A percentile compares a stretch with the other conserved stretches of the same genome.
phyloP scores from a whole-genome alignment of 2,888 invertebrate species.

The Heliconius cydno region DNA sequence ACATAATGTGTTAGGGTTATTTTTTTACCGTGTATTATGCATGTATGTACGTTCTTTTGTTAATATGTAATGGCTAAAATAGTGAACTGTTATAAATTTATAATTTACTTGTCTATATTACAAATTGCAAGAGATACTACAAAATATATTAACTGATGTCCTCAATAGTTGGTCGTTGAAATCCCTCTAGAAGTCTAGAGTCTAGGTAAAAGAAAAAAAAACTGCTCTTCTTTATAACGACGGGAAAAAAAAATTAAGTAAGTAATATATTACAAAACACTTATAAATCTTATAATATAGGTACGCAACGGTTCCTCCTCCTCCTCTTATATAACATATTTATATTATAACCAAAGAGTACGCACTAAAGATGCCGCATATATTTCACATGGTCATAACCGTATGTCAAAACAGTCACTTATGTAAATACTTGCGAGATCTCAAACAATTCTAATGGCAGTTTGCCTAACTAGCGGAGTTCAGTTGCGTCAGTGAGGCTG shows the following conservation, averaged over 20 bases:
- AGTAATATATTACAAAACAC: not conserved
- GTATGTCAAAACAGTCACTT: conserved; percentile 45
- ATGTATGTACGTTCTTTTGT: too few species aligned
- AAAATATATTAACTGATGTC: too few species aligned
- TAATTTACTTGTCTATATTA: too few species aligned
- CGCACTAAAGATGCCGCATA: conserved; percentile 9
- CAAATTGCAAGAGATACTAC: too few species aligned
- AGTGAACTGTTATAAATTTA: too few species aligned
- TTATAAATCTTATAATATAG: not conserved
- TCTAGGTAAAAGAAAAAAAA: too few species aligned
- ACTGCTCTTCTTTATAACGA: not conserved
- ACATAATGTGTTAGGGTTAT: too few species aligned
- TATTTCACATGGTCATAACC: conserved; percentile 31
- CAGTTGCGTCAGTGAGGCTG: conserved; percentile 24
- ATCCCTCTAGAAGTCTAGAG: too few species aligned
- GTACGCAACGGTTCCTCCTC: not conserved
- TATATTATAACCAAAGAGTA: not conserved
- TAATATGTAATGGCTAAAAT: too few species aligned
- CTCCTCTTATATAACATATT: not conserved
- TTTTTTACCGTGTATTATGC: too few species aligned
- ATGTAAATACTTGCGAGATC: conserved; percentile 43
- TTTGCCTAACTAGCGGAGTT: conserved; percentile 32
- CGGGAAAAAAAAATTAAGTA: not conserved
- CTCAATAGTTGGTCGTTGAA: too few species aligned
- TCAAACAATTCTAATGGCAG: conserved; percentile 38